Base-by-base conservation (phyloP, 2,888 invertebrate genomes). In the Eumacrocentrus americanus region DNA sequence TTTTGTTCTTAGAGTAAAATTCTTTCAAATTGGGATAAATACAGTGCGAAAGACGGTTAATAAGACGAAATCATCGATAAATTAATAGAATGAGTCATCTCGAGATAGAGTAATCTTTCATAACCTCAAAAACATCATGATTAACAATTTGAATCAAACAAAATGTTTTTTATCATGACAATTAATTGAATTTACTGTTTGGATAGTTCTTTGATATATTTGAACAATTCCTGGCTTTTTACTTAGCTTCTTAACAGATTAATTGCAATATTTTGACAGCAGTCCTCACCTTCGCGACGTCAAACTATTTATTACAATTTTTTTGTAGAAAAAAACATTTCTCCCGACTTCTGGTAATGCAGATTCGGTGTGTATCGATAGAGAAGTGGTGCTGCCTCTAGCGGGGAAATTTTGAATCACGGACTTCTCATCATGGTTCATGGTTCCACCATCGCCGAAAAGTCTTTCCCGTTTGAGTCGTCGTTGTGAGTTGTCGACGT, bases 391-490 rank as follows among this genome's bases (percentile, higher is more conserved):
- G 29, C 29, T 29, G 29, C 29, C 29, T 9, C 9, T 9, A 9
- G 29, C 9, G 9, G 29, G 9, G 29, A 29, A 6, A 9, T 9
- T 29, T 29, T 29, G 29, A 4, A 29, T 6, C 29, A 4, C 9
- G 29, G 9, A 29, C 9, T 29, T 29, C 29, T 9, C 29, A 6
- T 29, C n/a, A n/a, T n/a, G n/a, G n/a, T n/a, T n/a, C n/a, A n/a
- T n/a, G n/a, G n/a, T 29, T 9, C 9, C 29, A 9, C 29, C 29
- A 29, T 4, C 29, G 29, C 29, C n/a, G n/a, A n/a, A 16, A 7
- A 16, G 16, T 63, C 71, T 73, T 73, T 73, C 69, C 69, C 67
- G 67, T 67, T 62, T 63, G 25, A 63, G 62, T 61, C 64, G 62
- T 62, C 54, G 57, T 53, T 20, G 9, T 16, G 58, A 38, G 44